phyloP scores from a whole-genome alignment of 2,113 vertebrate genomes.

The Neodon shergylaensis region DNA sequence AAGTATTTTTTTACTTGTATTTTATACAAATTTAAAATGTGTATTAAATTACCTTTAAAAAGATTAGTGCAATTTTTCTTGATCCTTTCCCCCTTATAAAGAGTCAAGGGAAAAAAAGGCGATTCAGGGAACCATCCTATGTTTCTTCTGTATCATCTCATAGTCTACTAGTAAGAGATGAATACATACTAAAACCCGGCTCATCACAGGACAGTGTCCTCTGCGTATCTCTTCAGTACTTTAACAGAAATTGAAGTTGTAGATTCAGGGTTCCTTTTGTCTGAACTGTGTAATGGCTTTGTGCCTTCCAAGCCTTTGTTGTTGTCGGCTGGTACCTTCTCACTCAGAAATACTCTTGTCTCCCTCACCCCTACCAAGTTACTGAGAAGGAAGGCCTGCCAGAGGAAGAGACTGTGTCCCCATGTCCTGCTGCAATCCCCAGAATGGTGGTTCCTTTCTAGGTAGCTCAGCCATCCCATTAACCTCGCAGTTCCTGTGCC shows the following conservation, averaged over 20 bases:
- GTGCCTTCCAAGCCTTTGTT: background rate
- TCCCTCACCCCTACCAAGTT: background rate
- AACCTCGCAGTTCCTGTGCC: background rate
- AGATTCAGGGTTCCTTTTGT: background rate
- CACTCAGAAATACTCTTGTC: background rate
- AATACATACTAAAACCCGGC: background rate
- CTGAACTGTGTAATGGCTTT: background rate
- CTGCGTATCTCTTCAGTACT: background rate
- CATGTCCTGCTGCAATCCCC: background rate
- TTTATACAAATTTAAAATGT: constrained; percentile 11
- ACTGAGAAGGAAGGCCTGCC: background rate
- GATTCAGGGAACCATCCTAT: background rate
- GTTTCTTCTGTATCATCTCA: background rate
- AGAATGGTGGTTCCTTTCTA: background rate
- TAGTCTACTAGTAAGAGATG: background rate
- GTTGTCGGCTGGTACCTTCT: background rate
- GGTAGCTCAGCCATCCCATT: background rate
- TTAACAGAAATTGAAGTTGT: background rate
- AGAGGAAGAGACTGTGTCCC: background rate
- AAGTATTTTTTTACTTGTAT: background rate
- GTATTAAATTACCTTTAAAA: background rate
- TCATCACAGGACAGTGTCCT: background rate
- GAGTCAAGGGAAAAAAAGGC: background rate
- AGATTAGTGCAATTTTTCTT: background rate
- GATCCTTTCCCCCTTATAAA: background rate